Base-by-base conservation (phyloP, 1,140 invertebrate genomes). In the Drosophila nikananu region DNA sequence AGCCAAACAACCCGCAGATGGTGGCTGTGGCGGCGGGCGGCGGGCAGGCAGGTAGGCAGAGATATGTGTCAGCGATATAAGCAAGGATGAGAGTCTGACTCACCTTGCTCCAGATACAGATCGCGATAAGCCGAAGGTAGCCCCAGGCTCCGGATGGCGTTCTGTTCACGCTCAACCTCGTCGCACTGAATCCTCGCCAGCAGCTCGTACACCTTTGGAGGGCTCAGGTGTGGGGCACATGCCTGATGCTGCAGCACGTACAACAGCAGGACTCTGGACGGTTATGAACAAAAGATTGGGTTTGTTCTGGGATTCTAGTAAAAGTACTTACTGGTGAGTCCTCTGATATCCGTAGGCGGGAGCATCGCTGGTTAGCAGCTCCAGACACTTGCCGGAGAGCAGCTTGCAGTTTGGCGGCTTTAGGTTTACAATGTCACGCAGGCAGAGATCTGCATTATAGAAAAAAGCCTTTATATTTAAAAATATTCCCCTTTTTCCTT, bases 71-170 rank as follows among this genome's bases (percentile, higher is more conserved):
- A 54, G 32, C 41, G 52, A 32, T 39, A 54, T 8, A 39, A 27
- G 21, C 44, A 41, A 42, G 32, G 54, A 80, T 48, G 51, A 52
- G 39, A 32, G 32, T n/a, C 48, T 41, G 44, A 55, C 87, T 74
- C 32, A 92, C 91, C 84, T 77, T 92, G 91, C 60, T 92, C 91
- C 49, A 92, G 65, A 74, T 83, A 92, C 21, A 92, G 80, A 72
- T 92, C 91, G 32, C 82, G 75, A 62, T 91, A 91, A 15, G 42
- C 44, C 54, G 68, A 49, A 32, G 91, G 73, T 51, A 91, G 46
- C 27, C 81, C 81, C 76, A 87, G 32, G 54, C 73, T 77, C 41
- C 91, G 70, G 67, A 92, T 82, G 23, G 91, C 83, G 55, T 87
- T 84, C 42, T 92, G 91, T 30, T 92, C 91, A 49, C 77, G 75